Evolutionary conservation across 2,888 invertebrate genomes (phyloP).

Genomic region (Linyphia triangularis): DNA sequence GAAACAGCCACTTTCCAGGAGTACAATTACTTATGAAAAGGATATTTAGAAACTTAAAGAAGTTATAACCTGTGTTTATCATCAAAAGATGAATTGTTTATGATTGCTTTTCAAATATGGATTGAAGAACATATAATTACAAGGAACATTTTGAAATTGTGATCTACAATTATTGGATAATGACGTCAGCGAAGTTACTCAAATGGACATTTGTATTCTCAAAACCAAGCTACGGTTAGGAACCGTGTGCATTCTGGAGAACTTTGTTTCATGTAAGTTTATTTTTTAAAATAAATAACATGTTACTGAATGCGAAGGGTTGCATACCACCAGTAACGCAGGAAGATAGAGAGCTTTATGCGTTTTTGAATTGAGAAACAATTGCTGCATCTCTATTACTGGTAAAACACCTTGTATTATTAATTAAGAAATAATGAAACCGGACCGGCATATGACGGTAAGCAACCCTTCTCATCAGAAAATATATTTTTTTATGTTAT

Average conservation of each 20-base stretch:
- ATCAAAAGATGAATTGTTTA: too few relatives aligned
- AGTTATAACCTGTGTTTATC: too few relatives aligned
- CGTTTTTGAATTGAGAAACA: not conserved
- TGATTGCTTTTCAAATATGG: too few relatives aligned
- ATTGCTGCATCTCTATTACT: not conserved
- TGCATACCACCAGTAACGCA: slow-evolving; percentile 43
- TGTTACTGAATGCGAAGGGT: slow-evolving; percentile 55
- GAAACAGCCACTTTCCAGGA: too few relatives aligned
- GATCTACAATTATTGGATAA: not conserved
- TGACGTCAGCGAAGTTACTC: not conserved
- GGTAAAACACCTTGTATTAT: slow-evolving; percentile 19
- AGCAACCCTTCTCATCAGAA: slow-evolving; percentile 59
- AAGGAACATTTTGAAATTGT: not conserved
- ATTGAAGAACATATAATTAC: too few relatives aligned
- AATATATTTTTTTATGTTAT: not conserved
- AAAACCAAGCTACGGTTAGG: not conserved
- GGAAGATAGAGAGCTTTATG: not conserved
- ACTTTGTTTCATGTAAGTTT: slow-evolving; percentile 38
- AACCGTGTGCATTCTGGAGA: not conserved
- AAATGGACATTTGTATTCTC: not conserved
- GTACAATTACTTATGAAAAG: too few relatives aligned
- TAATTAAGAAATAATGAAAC: slow-evolving; percentile 7
- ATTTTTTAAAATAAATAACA: not conserved
- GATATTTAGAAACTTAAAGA: too few relatives aligned
- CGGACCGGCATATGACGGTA: slow-evolving; percentile 50